Percentiles rank a stretch among this genome's conserved stretches.
phyloP scores from a whole-genome alignment of 2,888 invertebrate genomes.

The Chalcosyrphus nemorum region DNA sequence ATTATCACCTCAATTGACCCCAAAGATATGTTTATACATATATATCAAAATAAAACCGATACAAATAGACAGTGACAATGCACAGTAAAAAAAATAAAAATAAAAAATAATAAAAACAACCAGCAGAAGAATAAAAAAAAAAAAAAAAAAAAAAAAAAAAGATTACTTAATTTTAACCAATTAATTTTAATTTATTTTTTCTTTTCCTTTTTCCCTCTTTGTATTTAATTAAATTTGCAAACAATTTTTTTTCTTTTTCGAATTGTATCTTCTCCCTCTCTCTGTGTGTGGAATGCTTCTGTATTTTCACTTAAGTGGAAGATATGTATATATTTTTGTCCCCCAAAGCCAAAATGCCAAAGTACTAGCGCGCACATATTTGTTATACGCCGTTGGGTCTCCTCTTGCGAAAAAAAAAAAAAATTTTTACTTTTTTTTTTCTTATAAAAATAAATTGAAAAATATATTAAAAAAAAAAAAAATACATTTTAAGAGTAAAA shows the following conservation, averaged over 20 bases:
- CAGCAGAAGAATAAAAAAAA: too few species aligned
- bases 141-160: neutral
- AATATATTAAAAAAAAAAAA: conserved; percentile 24
- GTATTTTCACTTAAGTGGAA: conserved; percentile 23
- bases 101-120: too few species aligned
- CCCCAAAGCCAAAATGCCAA: conserved; percentile 57
- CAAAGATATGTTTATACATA: conserved; percentile 36
- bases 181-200: conserved; percentile 55
- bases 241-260: conserved; percentile 15
- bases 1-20: conserved; percentile 50
- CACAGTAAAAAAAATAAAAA: neutral
- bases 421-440: neutral
- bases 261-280: too few species aligned
- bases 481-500: conserved; percentile 50
- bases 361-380: conserved; percentile 55
- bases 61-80: conserved; percentile 6
- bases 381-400: conserved; percentile 61
- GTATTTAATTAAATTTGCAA: conserved; percentile 58
- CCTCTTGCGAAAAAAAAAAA: conserved; percentile 59
- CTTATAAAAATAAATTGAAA: conserved; percentile 52
- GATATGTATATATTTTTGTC: conserved; percentile 49
- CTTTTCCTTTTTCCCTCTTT: conserved; percentile 21
- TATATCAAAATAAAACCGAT: conserved; percentile 31
- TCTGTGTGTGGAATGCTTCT: conserved; percentile 35
- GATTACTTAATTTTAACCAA: conserved; percentile 59